These are phyloP conservation scores for Cydia strobilella DNA, from an alignment of 1,140 invertebrate genomes.

Conservation along the genomic window DNA sequence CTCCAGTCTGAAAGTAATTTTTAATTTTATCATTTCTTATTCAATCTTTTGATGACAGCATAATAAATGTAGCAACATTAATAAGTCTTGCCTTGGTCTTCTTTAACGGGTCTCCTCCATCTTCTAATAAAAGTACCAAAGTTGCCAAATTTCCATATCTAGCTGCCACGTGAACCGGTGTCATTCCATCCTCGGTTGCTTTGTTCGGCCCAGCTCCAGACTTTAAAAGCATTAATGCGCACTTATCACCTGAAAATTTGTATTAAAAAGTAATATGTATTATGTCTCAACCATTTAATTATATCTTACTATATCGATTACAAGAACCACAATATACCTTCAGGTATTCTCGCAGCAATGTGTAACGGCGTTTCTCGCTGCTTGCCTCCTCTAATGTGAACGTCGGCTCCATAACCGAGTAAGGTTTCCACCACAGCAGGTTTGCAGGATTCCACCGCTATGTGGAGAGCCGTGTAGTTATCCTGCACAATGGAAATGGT, in stretches of 20 bases:
- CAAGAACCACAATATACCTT: conserved; percentile 80
- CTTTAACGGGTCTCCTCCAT: conserved; percentile 93
- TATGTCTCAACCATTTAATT: conserved; percentile 9
- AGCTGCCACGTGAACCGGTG: conserved; percentile 95
- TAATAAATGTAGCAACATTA: not conserved
- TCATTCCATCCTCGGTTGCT: conserved; percentile 95
- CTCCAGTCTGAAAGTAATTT: conserved; percentile 88
- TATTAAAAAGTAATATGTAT: not conserved
- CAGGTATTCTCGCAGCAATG: conserved; percentile 94
- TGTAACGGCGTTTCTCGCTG: conserved; percentile 96
- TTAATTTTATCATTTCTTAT: not conserved
- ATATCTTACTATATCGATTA: conserved; percentile 6
- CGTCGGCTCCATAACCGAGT: conserved; percentile 97
- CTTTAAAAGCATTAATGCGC: conserved; percentile 98
- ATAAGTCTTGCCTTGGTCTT: conserved; percentile 89
- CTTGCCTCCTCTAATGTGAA: conserved; percentile 95
- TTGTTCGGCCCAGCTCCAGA: conserved; percentile 98
- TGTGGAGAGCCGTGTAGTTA: conserved; percentile 98
- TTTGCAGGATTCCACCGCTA: conserved; percentile 98
- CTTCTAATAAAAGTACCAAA: conserved; percentile 91
- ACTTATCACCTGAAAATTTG: conserved; percentile 85
- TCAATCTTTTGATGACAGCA: not conserved
- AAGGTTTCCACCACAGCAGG: conserved; percentile 98
- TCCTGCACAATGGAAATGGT: conserved; percentile 82
- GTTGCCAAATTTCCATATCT: conserved; percentile 93